A percentile compares a stretch with the other conserved stretches of the same genome.
phyloP scores from a whole-genome alignment of 2,113 vertebrate species.

The Tragelaphus scriptus region DNA sequence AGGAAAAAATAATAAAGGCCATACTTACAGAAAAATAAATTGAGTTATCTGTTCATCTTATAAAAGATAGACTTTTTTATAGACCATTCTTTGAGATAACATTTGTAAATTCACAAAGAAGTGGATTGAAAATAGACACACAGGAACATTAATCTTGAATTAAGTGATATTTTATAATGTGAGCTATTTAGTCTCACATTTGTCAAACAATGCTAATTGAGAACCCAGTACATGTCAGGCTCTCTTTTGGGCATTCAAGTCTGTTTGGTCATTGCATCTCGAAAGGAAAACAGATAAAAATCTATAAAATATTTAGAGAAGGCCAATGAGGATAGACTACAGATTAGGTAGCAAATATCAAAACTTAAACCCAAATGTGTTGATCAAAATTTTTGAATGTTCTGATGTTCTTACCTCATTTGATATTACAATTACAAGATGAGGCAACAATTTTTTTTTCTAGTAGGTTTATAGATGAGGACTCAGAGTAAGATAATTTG shows the following conservation, averaged over 20 bases:
- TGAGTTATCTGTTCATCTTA: conserved; percentile 19
- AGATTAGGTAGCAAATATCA: neutral
- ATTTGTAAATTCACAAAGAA: neutral
- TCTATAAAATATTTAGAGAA: conserved; percentile 32
- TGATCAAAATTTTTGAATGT: neutral
- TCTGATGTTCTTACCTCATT: neutral
- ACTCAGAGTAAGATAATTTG: neutral
- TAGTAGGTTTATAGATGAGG: neutral
- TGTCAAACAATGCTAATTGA: conserved; percentile 18
- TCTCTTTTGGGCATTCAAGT: neutral
- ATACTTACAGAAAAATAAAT: conserved; percentile 40
- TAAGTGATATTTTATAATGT: neutral
- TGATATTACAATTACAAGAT: neutral
- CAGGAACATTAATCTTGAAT: conserved; percentile 19
- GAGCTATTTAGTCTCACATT: neutral
- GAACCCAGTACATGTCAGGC: neutral
- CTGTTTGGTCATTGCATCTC: neutral
- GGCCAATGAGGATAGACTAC: neutral
- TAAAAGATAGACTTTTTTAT: conserved; percentile 37
- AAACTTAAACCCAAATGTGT: neutral
- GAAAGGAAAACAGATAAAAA: neutral
- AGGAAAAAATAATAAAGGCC: conserved; percentile 58
- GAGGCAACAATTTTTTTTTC: neutral
- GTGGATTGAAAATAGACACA: neutral
- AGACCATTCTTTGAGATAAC: neutral